These are phyloP conservation scores for Brachionus calyciflorus DNA, from an alignment of 1,140 invertebrate genomes.

Conservation along the genomic window DNA sequence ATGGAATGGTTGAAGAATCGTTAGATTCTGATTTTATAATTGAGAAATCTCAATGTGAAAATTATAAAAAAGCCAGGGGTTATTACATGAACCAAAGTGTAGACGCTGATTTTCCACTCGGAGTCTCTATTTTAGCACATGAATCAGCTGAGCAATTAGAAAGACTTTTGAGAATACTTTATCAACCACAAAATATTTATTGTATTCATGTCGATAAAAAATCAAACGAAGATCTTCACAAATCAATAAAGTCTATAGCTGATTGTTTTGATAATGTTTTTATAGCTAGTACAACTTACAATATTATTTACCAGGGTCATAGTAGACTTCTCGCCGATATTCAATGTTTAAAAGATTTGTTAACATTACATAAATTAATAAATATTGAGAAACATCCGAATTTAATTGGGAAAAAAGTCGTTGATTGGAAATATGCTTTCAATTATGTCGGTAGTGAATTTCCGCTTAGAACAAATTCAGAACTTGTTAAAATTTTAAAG, in stretches of 20 bases:
- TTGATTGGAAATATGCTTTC: slow-evolving; percentile 21
- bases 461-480: slow-evolving; percentile 24
- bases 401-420: background rate
- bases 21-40: slow-evolving; percentile 28
- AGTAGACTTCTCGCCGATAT: slow-evolving; percentile 51
- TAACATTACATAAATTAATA: background rate
- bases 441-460: slow-evolving; percentile 27
- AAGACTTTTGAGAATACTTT: slow-evolving; percentile 39
- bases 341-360: slow-evolving; percentile 52
- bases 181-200: slow-evolving; percentile 47
- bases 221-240: slow-evolving; percentile 40
- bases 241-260: slow-evolving; percentile 29
- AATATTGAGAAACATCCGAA: background rate
- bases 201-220: slow-evolving; percentile 48
- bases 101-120: slow-evolving; percentile 31
- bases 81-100: background rate
- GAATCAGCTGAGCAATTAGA: slow-evolving; percentile 46
- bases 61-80: background rate
- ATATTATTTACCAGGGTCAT: slow-evolving; percentile 51
- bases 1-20: background rate
- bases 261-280: slow-evolving; percentile 53
- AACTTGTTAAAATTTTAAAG: background rate
- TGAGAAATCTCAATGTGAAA: background rate
- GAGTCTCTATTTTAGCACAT: slow-evolving; percentile 44
- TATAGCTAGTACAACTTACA: slow-evolving; percentile 49